Evolutionary conservation across 2,888 invertebrate species (phyloP).

Genomic region (Rhingia campestris): DNA sequence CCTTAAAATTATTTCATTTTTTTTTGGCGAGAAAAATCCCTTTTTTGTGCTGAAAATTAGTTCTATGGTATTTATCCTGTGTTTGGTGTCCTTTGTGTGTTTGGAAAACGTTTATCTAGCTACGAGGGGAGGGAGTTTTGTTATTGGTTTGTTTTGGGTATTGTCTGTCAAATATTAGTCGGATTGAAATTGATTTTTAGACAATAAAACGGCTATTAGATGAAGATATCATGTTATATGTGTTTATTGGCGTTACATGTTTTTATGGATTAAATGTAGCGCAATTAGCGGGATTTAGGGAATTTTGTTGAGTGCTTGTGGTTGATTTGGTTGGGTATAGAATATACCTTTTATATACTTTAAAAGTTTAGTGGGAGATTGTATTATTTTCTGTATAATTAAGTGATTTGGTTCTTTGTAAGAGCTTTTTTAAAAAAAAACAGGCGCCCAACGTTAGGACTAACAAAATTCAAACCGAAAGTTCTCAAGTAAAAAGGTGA

Average conservation of each 20-base stretch:
- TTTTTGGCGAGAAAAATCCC: constrained; percentile 76
- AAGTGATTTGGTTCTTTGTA: too few species aligned
- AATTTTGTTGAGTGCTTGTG: too few species aligned
- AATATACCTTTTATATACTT: too few species aligned
- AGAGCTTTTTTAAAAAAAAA: too few species aligned
- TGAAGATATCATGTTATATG: constrained; percentile 63
- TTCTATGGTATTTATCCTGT: constrained; percentile 57
- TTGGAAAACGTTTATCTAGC: constrained; percentile 56
- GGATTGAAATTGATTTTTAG: constrained; percentile 76
- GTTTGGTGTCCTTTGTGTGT: constrained; percentile 52
- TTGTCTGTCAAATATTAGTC: constrained; percentile 81
- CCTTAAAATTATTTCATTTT: constrained; percentile 79
- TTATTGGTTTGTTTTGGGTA: constrained; percentile 81
- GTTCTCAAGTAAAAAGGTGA: too few species aligned
- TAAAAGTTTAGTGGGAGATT: too few species aligned
- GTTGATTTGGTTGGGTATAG: too few species aligned
- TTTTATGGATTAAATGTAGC: constrained; percentile 24
- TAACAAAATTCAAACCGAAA: too few species aligned
- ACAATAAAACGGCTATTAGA: constrained; percentile 70
- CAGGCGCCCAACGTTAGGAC: too few species aligned
- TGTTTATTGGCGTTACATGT: constrained; percentile 17
- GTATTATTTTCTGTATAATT: too few species aligned
- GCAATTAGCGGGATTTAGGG: constrained; percentile 21
- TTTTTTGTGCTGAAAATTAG: constrained; percentile 64
- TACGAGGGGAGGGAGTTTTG: constrained; percentile 75